A percentile compares a stretch with the other conserved stretches of the same genome.
Conservation (phyloP, 1,140 invertebrate species). For the Melanaphis sacchari region DNA sequence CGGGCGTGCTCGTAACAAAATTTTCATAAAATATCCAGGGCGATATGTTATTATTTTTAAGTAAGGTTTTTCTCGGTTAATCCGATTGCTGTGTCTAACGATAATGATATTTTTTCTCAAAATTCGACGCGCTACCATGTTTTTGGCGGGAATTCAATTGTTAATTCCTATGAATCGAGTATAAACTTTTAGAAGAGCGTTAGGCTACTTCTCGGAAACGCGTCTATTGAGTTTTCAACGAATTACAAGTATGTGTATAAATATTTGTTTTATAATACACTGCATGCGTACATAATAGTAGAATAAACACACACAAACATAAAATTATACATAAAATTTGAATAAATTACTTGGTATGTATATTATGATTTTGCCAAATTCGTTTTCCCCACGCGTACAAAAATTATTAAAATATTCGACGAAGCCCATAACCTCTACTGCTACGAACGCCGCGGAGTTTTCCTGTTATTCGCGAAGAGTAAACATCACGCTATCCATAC, state of each 20-base stretch:
- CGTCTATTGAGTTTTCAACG: not conserved
- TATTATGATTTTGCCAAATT: not conserved
- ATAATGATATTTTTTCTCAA: not conserved
- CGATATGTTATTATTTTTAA: not conserved
- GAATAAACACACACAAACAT: not conserved
- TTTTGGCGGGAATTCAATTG: not conserved
- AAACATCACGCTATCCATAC: not conserved
- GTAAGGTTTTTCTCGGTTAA: not conserved
- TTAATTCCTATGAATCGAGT: not conserved
- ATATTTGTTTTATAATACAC: conserved; percentile 7
- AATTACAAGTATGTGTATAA: not conserved
- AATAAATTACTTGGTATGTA: not conserved
- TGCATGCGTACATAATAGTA: not conserved
- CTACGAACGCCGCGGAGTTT: not conserved
- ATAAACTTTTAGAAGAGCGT: not conserved
- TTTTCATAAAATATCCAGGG: no score
- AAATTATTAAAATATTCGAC: not conserved
- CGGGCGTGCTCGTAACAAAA: not conserved
- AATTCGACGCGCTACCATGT: not conserved
- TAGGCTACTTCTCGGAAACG: not conserved
- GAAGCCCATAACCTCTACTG: not conserved
- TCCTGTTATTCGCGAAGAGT: not conserved
- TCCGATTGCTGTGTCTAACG: not conserved
- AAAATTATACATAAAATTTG: not conserved
- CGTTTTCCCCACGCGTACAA: not conserved